phyloP scores from a whole-genome alignment of 2,113 vertebrate genomes.

The Tragelaphus scriptus region DNA sequence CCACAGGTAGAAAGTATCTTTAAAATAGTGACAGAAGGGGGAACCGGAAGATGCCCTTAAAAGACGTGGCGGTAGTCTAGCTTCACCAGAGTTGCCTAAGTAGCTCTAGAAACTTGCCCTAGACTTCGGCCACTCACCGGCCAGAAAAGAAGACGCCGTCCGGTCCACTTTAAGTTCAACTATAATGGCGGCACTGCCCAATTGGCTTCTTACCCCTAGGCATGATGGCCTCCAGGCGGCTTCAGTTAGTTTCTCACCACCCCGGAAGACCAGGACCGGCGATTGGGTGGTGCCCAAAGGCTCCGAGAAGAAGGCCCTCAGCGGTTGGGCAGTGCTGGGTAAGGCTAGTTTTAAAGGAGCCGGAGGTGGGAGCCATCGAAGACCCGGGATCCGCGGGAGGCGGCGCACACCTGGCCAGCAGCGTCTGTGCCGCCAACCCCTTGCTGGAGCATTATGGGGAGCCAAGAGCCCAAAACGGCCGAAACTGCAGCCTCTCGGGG shows the following conservation, averaged over 20 bases:
- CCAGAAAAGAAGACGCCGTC: not conserved
- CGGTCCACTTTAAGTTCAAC: not conserved
- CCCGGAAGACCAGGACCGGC: conserved; percentile 53
- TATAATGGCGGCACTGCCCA: not conserved
- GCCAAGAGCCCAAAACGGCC: conserved; percentile 62
- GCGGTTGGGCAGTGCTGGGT: conserved; percentile 52
- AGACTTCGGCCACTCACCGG: not conserved
- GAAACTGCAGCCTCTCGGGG: conserved; percentile 52
- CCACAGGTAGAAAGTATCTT: too few relatives aligned
- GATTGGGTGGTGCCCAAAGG: conserved; percentile 61
- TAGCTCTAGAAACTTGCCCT: not conserved
- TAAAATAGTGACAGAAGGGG: too few relatives aligned
- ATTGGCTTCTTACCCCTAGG: conserved; percentile 37
- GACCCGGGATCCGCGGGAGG: conserved; percentile 56
- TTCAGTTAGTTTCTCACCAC: conserved; percentile 52
- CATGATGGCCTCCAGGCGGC: conserved; percentile 51
- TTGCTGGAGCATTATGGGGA: conserved; percentile 60
- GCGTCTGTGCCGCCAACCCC: conserved; percentile 67
- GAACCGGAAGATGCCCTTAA: conserved; percentile 41
- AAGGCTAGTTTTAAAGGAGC: conserved; percentile 67
- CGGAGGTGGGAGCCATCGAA: conserved; percentile 50
- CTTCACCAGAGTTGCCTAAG: not conserved
- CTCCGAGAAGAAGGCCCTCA: conserved; percentile 46
- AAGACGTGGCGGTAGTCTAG: conserved; percentile 18
- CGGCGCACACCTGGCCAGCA: conserved; percentile 43